phyloP scores from a whole-genome alignment of 2,888 invertebrate species.

The Tillus elongatus region DNA sequence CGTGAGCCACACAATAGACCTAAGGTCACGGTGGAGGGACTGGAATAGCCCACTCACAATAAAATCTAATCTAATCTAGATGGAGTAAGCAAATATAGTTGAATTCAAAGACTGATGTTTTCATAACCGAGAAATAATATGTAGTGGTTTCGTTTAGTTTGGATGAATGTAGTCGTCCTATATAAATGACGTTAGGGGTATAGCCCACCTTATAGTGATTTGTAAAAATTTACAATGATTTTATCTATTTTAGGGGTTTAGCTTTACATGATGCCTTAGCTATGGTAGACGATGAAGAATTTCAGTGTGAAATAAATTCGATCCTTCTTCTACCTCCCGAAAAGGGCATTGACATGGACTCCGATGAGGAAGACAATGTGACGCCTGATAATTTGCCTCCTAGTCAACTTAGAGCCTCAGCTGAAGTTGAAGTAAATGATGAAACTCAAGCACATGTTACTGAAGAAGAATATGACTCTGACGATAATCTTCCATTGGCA shows the following conservation, averaged over 20 bases:
- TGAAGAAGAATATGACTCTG: conserved; percentile 3
- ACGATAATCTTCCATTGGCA: conserved; percentile 1
- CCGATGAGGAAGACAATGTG: conserved; percentile 2
- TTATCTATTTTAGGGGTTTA: conserved; percentile 2
- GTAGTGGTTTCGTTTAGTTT: too few relatives aligned
- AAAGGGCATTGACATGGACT: background rate
- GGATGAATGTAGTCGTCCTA: background rate
- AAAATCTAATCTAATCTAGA: too few relatives aligned
- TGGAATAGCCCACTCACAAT: too few relatives aligned
- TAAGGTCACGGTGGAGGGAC: too few relatives aligned
- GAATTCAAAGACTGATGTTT: conserved; percentile 1
- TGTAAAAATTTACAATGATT: conserved; percentile 1
- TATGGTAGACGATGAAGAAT: conserved; percentile 1
- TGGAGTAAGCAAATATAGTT: conserved; percentile 1
- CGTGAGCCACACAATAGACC: too few relatives aligned
- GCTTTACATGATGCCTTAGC: conserved; percentile 2
- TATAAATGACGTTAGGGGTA: conserved; percentile 2
- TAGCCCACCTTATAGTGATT: background rate
- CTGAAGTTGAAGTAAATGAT: background rate
- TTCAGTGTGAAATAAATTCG: conserved; percentile 2
- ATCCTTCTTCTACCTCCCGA: background rate
- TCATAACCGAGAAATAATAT: too few relatives aligned
- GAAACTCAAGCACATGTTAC: background rate
- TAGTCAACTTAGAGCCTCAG: background rate
- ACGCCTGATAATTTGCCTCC: conserved; percentile 4